Evolutionary conservation across 2,113 vertebrate genomes (phyloP).

Genomic region (Amphiprion ocellaris): DNA sequence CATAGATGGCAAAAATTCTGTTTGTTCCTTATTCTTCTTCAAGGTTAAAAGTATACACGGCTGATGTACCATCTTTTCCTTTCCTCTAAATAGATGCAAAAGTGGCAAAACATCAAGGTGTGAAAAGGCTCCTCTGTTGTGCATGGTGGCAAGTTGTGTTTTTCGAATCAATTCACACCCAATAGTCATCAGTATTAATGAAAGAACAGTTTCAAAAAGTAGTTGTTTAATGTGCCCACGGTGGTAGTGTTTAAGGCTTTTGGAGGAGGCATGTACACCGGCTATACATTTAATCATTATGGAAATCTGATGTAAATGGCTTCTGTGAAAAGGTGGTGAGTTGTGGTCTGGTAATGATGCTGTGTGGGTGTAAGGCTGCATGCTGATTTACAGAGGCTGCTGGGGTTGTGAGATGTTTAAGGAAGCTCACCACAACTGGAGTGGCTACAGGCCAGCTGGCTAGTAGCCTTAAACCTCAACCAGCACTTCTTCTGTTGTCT

Average conservation of each 20-base stretch:
- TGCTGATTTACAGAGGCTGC: constrained; percentile 48
- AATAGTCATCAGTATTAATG: not conserved
- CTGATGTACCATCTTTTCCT: not conserved
- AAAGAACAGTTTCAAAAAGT: not conserved
- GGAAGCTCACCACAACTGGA: constrained; percentile 63
- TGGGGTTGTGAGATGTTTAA: constrained; percentile 52
- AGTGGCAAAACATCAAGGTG: constrained; percentile 10
- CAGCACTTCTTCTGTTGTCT: not conserved
- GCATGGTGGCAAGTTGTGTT: not conserved
- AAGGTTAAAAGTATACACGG: no score
- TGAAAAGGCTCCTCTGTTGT: constrained; percentile 14
- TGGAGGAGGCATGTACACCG: not conserved
- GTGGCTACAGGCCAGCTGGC: constrained; percentile 60
- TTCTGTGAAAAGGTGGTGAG: constrained; percentile 46
- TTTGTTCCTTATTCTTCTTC: not conserved
- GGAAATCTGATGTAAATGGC: constrained; percentile 50
- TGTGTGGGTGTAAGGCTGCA: constrained; percentile 51
- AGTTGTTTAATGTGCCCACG: constrained; percentile 20
- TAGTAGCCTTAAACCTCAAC: constrained; percentile 41
- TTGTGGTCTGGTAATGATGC: constrained; percentile 63
- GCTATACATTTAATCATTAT: constrained; percentile 31
- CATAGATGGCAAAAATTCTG: no score
- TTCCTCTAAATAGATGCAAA: constrained; percentile 4
- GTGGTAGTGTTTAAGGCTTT: constrained; percentile 13
- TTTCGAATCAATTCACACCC: not conserved